Evolutionary conservation across 2,797 vertebrate species (phyloP).

Genomic region (Pseudomugil gertrudae): DNA sequence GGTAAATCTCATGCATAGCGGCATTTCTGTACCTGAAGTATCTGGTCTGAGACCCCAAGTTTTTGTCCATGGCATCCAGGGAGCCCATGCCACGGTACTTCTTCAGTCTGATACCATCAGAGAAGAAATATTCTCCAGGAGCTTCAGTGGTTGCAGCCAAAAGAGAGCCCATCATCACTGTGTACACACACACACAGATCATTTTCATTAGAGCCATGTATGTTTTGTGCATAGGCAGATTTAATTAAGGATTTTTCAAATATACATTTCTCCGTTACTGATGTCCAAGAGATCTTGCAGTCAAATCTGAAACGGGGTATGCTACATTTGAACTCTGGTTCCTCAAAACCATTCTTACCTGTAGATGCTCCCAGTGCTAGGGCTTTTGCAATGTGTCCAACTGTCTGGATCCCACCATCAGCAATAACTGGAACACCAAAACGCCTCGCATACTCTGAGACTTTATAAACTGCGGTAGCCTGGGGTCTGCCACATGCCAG

Average conservation of each 20-base stretch:
- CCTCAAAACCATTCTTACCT: constrained; percentile 74
- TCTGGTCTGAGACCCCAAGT: constrained; percentile 94
- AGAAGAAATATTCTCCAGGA: constrained; percentile 98
- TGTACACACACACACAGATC: background rate
- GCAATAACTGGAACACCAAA: constrained; percentile 96
- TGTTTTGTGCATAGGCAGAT: background rate
- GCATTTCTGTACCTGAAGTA: constrained; percentile 90
- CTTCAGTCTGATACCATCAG: constrained; percentile 95
- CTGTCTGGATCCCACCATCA: constrained; percentile 95
- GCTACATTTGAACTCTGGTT: background rate
- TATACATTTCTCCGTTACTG: background rate
- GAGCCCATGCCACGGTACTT: constrained; percentile 99
- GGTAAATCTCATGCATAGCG: background rate
- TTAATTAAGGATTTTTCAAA: background rate
- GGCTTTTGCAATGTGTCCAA: constrained; percentile 95
- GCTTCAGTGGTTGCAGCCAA: constrained; percentile 96
- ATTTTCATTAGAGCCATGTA: background rate
- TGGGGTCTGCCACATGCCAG: constrained; percentile 95
- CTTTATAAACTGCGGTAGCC: constrained; percentile 98
- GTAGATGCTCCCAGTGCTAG: constrained; percentile 94
- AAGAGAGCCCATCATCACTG: constrained; percentile 99
- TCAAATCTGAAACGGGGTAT: background rate
- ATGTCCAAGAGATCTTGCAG: background rate
- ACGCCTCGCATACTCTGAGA: constrained; percentile 93
- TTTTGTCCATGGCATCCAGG: constrained; percentile 98